Evolutionary conservation across 2,797 vertebrate genomes (phyloP).

Genomic region (Coccyzus lansbergi): DNA sequence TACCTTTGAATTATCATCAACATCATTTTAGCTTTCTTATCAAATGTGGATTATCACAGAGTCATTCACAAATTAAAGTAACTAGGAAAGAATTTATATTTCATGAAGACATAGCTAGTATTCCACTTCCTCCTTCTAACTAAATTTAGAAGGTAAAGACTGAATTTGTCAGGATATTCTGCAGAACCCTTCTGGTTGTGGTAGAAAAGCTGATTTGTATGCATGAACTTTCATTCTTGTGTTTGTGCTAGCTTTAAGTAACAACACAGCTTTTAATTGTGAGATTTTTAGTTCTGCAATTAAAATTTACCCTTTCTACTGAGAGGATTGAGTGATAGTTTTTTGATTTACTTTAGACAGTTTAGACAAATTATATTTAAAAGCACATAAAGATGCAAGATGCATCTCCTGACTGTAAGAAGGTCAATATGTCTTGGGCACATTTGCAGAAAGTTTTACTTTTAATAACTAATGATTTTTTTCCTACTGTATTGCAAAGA

Average conservation of each 20-base stretch:
- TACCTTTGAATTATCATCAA: slow-evolving; percentile 40
- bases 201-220: slow-evolving; percentile 86
- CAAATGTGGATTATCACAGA: slow-evolving; percentile 55
- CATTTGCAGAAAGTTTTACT: slow-evolving; percentile 77
- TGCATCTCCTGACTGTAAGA: slow-evolving; percentile 87
- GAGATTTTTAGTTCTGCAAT: slow-evolving; percentile 96
- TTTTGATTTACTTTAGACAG: slow-evolving; percentile 95
- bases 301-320: slow-evolving; percentile 94
- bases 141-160: slow-evolving; percentile 56
- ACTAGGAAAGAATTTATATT: slow-evolving; percentile 20
- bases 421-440: slow-evolving; percentile 74
- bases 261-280: slow-evolving; percentile 93
- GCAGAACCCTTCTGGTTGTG: slow-evolving; percentile 64
- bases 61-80: slow-evolving; percentile 55
- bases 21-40: slow-evolving; percentile 10
- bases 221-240: slow-evolving; percentile 81
- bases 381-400: slow-evolving; percentile 90
- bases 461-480: slow-evolving; percentile 77
- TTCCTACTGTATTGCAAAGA: slow-evolving; percentile 62
- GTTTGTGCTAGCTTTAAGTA: slow-evolving; percentile 90
- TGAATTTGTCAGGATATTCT: slow-evolving; percentile 54
- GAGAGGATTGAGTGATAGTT: slow-evolving; percentile 87
- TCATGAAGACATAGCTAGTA: slow-evolving; percentile 43
- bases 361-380: slow-evolving; percentile 92
- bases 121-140: slow-evolving; percentile 23